These are phyloP conservation scores for Proterorhinus semilunaris DNA, from an alignment of 2,113 vertebrate genomes.

Conservation along the genomic window DNA sequence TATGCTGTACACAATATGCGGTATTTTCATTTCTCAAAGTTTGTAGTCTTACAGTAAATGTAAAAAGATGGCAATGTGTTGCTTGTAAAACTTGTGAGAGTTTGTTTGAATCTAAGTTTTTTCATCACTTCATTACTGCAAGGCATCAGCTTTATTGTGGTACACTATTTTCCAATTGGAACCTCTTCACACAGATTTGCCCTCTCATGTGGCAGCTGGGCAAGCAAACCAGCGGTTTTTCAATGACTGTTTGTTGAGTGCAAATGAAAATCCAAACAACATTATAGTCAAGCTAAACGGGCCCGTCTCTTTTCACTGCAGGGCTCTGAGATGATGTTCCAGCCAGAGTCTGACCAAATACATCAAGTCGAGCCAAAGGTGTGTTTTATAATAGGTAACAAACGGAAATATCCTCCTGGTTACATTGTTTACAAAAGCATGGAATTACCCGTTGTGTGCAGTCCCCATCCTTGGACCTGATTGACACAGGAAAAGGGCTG, in stretches of 20 bases:
- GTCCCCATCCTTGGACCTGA: slow-evolving; percentile 74
- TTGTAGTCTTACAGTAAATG: neutral
- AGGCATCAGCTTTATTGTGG: slow-evolving; percentile 32
- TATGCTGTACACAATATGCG: too few relatives aligned
- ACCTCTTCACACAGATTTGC: slow-evolving; percentile 58
- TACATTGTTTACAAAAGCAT: neutral
- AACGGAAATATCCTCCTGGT: too few relatives aligned
- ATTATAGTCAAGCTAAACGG: neutral
- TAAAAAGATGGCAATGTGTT: slow-evolving; percentile 4
- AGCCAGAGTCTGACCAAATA: slow-evolving; percentile 73
- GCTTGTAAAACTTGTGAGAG: slow-evolving; percentile 42
- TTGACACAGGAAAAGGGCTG: slow-evolving; percentile 78
- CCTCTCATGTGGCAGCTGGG: slow-evolving; percentile 52
- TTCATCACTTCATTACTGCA: slow-evolving; percentile 35
- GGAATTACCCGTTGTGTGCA: slow-evolving; percentile 26
- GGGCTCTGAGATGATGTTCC: slow-evolving; percentile 68
- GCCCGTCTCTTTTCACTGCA: slow-evolving; percentile 31
- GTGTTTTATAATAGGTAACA: neutral
- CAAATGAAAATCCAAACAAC: neutral
- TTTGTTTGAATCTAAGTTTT: slow-evolving; percentile 38
- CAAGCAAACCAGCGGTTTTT: slow-evolving; percentile 19
- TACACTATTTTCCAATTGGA: slow-evolving; percentile 43
- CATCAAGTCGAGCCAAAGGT: slow-evolving; percentile 63
- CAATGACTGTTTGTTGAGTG: slow-evolving; percentile 3
- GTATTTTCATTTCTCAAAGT: neutral